phyloP scores from a whole-genome alignment of 2,888 invertebrate genomes.

The Stenodema calcarata region DNA sequence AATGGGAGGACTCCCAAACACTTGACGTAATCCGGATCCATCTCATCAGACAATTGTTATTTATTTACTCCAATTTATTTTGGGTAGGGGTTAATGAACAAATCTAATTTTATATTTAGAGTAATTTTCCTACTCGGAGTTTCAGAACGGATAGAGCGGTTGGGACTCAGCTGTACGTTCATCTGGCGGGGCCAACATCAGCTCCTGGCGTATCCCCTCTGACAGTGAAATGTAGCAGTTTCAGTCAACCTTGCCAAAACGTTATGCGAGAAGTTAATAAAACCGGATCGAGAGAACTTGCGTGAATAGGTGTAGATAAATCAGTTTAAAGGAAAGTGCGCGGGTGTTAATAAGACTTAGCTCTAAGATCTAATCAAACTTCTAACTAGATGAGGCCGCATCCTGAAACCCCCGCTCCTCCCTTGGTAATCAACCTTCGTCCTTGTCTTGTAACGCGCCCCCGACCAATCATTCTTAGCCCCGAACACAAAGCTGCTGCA shows the following conservation, averaged over 20 bases:
- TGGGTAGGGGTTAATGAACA: no score
- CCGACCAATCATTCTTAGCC: conserved; percentile 31
- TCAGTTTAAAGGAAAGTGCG: conserved; percentile 39
- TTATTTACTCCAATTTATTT: no score
- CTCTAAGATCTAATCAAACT: conserved; percentile 46
- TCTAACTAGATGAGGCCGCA: conserved; percentile 36
- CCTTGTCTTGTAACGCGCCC: background rate
- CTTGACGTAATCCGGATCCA: no score
- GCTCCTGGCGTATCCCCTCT: background rate
- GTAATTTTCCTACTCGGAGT: no score
- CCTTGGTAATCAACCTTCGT: conserved; percentile 26
- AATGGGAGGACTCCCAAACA: no score
- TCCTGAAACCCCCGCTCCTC: background rate
- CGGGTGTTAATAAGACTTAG: conserved; percentile 43
- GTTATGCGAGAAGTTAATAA: background rate
- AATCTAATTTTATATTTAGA: no score
- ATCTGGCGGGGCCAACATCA: background rate
- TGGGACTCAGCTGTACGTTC: no score
- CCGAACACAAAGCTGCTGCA: background rate
- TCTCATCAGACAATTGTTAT: no score
- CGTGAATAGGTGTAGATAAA: conserved; percentile 32
- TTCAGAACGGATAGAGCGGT: no score
- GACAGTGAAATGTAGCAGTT: conserved; percentile 3
- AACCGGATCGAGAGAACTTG: background rate
- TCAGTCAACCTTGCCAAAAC: background rate